These are phyloP conservation scores for Drosophila persimilis DNA, from an alignment of 1,140 invertebrate genomes.

Conservation along the genomic window DNA sequence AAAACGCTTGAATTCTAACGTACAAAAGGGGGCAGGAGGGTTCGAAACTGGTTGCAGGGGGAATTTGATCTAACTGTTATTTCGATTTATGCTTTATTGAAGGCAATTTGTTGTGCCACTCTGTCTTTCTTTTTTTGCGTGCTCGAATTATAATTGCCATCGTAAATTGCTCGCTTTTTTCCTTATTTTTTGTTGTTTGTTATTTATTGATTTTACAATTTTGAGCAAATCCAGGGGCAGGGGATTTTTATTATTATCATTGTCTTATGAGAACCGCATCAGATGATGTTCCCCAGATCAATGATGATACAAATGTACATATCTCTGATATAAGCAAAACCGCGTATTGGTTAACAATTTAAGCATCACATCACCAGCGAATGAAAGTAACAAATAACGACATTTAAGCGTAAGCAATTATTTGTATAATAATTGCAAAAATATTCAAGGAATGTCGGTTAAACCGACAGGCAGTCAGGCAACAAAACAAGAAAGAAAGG, in stretches of 20 bases:
- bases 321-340: neutral
- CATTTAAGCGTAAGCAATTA: constrained; percentile 41
- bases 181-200: neutral
- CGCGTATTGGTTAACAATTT: constrained; percentile 33
- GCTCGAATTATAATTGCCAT: constrained; percentile 62
- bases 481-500: constrained; percentile 25
- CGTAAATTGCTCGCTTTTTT: constrained; percentile 50
- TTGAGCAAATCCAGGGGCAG: constrained; percentile 13
- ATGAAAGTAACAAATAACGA: constrained; percentile 24
- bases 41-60: neutral
- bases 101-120: constrained; percentile 62
- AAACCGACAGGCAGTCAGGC: constrained; percentile 40
- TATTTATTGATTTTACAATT: constrained; percentile 47
- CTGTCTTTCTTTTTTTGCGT: constrained; percentile 27
- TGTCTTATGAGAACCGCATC: no score
- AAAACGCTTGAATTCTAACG: constrained; percentile 28
- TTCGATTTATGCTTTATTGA: constrained; percentile 73
- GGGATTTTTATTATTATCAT: neutral
- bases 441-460: constrained; percentile 70
- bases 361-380: constrained; percentile 18
- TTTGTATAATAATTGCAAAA: constrained; percentile 60
- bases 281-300: neutral
- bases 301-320: constrained; percentile 10
- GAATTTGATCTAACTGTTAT: constrained; percentile 13
- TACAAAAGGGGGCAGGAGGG: neutral